A percentile compares a stretch with the other conserved stretches of the same genome.
These are phyloP conservation scores for Aulostomus chinensis DNA, from an alignment of 2,797 vertebrate species.

Conservation along the genomic window DNA sequence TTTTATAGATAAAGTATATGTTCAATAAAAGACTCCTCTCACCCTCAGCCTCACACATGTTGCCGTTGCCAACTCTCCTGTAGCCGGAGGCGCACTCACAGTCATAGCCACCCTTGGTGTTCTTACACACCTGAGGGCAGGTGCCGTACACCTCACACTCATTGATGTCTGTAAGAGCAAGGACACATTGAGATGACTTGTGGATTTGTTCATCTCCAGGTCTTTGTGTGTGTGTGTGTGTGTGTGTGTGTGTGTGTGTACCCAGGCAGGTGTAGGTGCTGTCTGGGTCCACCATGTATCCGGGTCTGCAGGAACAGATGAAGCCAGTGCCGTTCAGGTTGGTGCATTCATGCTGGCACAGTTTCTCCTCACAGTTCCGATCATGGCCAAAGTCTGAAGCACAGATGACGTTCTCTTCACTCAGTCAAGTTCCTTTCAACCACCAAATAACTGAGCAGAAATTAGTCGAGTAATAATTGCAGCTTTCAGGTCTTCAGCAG, in stretches of 20 bases:
- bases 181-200: not conserved
- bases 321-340: slow-evolving; percentile 87
- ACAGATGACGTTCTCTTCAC: no score
- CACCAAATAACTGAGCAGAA: no score
- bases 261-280: slow-evolving; percentile 87
- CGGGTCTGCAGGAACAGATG: slow-evolving; percentile 88
- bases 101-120: slow-evolving; percentile 90
- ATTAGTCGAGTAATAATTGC: no score
- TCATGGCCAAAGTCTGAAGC: slow-evolving; percentile 82
- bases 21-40: slow-evolving; percentile 34
- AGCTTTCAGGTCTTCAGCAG: not conserved
- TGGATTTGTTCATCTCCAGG: not conserved
- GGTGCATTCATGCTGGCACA: slow-evolving; percentile 90
- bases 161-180: slow-evolving; percentile 81
- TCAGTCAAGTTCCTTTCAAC: no score
- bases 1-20: not conserved
- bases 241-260: slow-evolving; percentile 53
- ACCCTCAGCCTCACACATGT: slow-evolving; percentile 89
- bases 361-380: slow-evolving; percentile 87
- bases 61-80: slow-evolving; percentile 82
- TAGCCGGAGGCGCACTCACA: slow-evolving; percentile 90
- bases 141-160: slow-evolving; percentile 87
- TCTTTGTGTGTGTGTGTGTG: slow-evolving; percentile 2
- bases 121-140: slow-evolving; percentile 89
- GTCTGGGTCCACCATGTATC: slow-evolving; percentile 81